Evolutionary conservation across 1,140 invertebrate genomes (phyloP), one percentile per base, ranked within the genome.

Genomic region (Trichonephila clavata): DNA sequence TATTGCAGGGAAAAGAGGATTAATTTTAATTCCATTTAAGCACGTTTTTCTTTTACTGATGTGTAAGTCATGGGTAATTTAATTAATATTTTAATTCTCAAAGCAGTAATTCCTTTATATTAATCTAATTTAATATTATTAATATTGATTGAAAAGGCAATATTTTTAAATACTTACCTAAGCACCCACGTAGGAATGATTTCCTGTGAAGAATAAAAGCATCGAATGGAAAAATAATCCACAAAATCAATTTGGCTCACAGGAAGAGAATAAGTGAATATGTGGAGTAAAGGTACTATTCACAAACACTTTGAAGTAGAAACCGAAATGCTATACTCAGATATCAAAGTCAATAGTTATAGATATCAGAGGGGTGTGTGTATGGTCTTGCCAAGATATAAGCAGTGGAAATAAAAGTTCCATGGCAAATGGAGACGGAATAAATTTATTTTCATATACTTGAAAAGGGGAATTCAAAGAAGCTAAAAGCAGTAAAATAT

Each of bases 311-410:
- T 10, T 24, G 65, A n/a, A 68, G n/a, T 13, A 68, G 65, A 68
- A 68, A 68, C 21, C 21, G 21, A 68, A 68, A 68, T 68, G 65
- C n/a, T 68, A 13, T 68, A 7, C 65, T 5, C 65, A 68, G 65
- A 68, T 68, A 68, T 68, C 65, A 68, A 68, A 68, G 65, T 68
- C 65, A 68, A 68, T 68, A 68, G n/a, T 21, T 24, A 68, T 68
- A 68, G n/a, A 24, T 68, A 24, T 13, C n/a, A 68, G n/a, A 68
- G 65, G 2, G 1, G 65, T 21, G 65, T 68, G 65, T 21, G 65
- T 68, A 68, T 68, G 65, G 27, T 68, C n/a, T 21, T n/a, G 7
- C 65, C n/a, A 24, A 68, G 65, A 68, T 68, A 68, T 24, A 21
- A 68, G 65, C 2, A 68, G n/a, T 10, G 10, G 21, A 68, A 68